Conservation (phyloP, 2,113 vertebrate genomes). For the Caranx melampygus region DNA sequence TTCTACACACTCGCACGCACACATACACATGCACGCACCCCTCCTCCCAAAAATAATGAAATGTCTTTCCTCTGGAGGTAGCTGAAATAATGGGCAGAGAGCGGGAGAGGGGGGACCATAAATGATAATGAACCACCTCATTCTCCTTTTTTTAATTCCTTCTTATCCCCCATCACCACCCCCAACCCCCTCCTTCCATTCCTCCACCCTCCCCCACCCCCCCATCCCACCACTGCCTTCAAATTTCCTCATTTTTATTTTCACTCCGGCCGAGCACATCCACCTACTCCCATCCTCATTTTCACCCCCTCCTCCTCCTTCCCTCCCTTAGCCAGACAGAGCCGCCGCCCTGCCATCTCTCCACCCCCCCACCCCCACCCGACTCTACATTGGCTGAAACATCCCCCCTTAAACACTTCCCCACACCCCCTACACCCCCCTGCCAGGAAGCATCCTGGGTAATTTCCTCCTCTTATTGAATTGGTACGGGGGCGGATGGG, state of each 20-base stretch:
- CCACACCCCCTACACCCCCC: conserved; percentile 4
- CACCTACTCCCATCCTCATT: neutral
- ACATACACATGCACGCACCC: conserved; percentile 34
- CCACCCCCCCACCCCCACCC: conserved; percentile 45
- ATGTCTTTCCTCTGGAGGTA: conserved; percentile 74
- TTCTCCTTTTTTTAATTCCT: conserved; percentile 75
- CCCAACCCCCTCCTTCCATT: neutral
- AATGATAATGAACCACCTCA: conserved; percentile 79
- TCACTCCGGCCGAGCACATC: neutral
- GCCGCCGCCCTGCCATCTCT: conserved; percentile 62
- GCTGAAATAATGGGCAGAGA: conserved; percentile 73
- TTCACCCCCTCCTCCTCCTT: conserved; percentile 16
- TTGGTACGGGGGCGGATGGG: conserved; percentile 76
- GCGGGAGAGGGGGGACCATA: conserved; percentile 54
- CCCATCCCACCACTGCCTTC: conserved; percentile 8
- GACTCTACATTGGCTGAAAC: conserved; percentile 44
- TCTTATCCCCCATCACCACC: conserved; percentile 8
- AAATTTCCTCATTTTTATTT: conserved; percentile 47
- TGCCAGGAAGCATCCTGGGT: conserved; percentile 83
- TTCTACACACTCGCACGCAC: conserved; percentile 9
- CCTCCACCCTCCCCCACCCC: neutral
- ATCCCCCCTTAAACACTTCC: neutral
- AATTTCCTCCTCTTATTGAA: conserved; percentile 87
- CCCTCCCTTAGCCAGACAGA: conserved; percentile 31
- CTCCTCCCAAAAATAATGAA: conserved; percentile 74